Evolutionary conservation across 2,888 invertebrate genomes (phyloP), one percentile per base, ranked within the genome.

Genomic region (Aethes cnicana): DNA sequence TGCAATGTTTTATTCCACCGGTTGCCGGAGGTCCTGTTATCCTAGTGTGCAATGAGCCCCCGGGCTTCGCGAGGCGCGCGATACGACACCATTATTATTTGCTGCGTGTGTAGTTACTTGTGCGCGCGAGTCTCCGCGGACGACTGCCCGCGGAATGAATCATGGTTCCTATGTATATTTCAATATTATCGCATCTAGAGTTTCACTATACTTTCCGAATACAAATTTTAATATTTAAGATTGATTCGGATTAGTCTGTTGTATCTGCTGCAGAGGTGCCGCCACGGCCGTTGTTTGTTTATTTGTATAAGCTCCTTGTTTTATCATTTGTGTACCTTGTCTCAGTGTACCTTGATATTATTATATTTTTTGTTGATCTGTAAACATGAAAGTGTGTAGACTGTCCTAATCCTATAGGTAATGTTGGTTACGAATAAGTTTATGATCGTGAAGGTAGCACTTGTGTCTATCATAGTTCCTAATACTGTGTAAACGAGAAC

Each of bases 121-220:
- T 23, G 47, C 37, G 17, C 30, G 28, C 25, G 83, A 84, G 82
- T 81, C 82, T 84, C 86, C 88, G 85, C 82, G 85, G 86, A 72
- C 78, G 74, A 65, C 60, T 68, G 77, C 68, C 84, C 85, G 86
- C 87, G 89, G 87, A 78, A 81, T 74, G 84, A 87, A 89, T 89
- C 88, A 90, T 90, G 90, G 90, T 90, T 91, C 90, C 90, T 90
- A 90, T 90, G 89, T 90, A 90, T 87, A 90, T 90, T 89, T 90
- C 90, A 90, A 89, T 89, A 88, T 88, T 87, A 85, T 84, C 86
- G 88, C 89, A 86, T 88, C 86, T 89, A 89, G 85, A 87, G 87
- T 88, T 88, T 89, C 87, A 86, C 84, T 87, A 85, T 88, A 87
- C 87, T 89, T 88, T 86, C 89, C 88, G 87, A 88, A 89, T 81